Conservation (phyloP, 2,888 invertebrate species). For the Microplitis manilae region DNA sequence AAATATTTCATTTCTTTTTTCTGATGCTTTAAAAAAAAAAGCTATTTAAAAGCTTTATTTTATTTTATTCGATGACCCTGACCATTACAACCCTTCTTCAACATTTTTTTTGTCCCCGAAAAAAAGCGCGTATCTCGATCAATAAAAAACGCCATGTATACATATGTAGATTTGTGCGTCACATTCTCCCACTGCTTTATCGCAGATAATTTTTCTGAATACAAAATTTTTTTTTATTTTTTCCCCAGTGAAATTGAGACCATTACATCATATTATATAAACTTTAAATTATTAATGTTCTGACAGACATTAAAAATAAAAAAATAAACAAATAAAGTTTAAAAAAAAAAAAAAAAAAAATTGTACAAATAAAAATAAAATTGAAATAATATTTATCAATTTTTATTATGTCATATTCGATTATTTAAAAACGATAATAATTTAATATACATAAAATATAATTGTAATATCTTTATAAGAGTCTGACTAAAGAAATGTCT, state of each 20-base stretch:
- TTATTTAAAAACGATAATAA: not conserved
- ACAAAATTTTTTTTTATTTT: slow-evolving; percentile 8
- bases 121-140: slow-evolving; percentile 46
- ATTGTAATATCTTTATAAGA: not conserved
- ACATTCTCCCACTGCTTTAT: slow-evolving; percentile 25
- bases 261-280: not conserved
- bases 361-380: not conserved
- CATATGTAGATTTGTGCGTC: slow-evolving; percentile 26
- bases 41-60: slow-evolving; percentile 36
- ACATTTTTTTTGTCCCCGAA: slow-evolving; percentile 30
- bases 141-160: slow-evolving; percentile 40
- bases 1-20: no score
- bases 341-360: not conserved
- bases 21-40: not conserved
- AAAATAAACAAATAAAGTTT: not conserved
- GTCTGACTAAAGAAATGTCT: not conserved
- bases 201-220: slow-evolving; percentile 1
- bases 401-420: not conserved
- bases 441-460: not conserved
- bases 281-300: not conserved
- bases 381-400: not conserved
- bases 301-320: not conserved
- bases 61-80: slow-evolving; percentile 49
- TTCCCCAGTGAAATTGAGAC: not conserved
- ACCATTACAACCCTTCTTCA: slow-evolving; percentile 47